These are phyloP conservation scores for Sinocyclocheilus grahami DNA, from an alignment of 2,113 vertebrate genomes.

Conservation along the genomic window DNA sequence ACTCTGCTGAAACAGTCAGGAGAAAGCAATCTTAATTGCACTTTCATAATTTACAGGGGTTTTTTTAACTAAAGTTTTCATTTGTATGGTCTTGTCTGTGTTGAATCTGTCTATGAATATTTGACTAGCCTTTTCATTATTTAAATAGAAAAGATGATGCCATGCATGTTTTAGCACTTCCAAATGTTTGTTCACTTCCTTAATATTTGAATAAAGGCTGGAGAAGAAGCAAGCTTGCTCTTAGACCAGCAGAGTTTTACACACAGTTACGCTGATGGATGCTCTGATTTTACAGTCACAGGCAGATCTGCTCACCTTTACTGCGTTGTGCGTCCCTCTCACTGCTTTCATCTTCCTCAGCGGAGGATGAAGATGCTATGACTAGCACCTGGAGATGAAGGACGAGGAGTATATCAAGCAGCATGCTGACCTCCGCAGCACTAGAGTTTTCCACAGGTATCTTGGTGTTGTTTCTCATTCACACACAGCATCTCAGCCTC, in stretches of 20 bases:
- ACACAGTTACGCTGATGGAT: neutral
- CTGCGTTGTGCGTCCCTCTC: constrained; percentile 45
- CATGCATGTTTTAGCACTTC: neutral
- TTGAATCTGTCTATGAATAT: neutral
- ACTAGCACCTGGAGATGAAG: constrained; percentile 49
- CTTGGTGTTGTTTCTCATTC: neutral
- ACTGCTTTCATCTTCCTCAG: constrained; percentile 54
- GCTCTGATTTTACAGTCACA: neutral
- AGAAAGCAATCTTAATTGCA: too few relatives aligned
- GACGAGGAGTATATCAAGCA: constrained; percentile 42
- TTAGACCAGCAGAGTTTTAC: neutral
- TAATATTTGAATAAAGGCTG: neutral
- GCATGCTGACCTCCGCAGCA: constrained; percentile 46
- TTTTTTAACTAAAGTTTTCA: too few relatives aligned
- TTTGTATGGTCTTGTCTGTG: too few relatives aligned
- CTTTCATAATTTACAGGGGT: too few relatives aligned
- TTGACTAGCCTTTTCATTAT: neutral
- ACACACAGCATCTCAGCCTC: constrained; percentile 32
- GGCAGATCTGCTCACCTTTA: constrained; percentile 43
- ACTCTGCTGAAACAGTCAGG: too few relatives aligned
- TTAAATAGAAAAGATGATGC: neutral
- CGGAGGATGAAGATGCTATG: constrained; percentile 36
- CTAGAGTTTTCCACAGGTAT: neutral
- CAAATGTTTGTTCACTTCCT: neutral
- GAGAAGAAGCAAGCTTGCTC: neutral